Evolutionary conservation across 2,113 vertebrate species (phyloP).

Genomic region (Scolopax mira): DNA sequence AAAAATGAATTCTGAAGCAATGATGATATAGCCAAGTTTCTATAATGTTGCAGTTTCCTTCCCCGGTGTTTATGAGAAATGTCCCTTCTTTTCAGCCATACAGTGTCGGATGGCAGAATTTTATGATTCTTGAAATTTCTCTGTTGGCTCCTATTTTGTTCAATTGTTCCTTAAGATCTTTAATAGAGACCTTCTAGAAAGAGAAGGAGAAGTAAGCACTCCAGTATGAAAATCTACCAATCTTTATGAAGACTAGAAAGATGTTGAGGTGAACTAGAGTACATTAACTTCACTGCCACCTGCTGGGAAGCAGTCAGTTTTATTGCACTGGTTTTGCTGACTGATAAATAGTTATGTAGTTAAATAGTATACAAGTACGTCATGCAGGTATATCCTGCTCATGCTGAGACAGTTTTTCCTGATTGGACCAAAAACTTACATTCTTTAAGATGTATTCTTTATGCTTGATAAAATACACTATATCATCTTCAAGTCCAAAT

Average conservation of each 20-base stretch:
- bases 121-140: not conserved
- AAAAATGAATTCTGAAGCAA: not conserved
- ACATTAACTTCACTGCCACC: conserved; percentile 10
- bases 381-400: not conserved
- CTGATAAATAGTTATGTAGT: not conserved
- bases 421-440: not conserved
- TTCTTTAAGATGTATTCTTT: not conserved
- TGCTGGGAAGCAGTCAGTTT: conserved; percentile 13
- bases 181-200: not conserved
- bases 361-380: not conserved
- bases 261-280: not conserved
- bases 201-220: not conserved
- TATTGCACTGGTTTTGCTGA: not conserved
- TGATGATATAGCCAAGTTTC: not conserved
- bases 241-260: not conserved
- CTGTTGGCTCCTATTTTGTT: not conserved
- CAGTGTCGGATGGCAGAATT: not conserved
- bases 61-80: not conserved
- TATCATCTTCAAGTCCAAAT: not conserved
- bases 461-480: not conserved
- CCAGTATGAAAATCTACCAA: not conserved
- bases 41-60: not conserved
- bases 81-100: not conserved
- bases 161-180: not conserved
- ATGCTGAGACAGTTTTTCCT: not conserved